Base-by-base conservation (phyloP, 2,113 vertebrate species). In the Eira barbara region DNA sequence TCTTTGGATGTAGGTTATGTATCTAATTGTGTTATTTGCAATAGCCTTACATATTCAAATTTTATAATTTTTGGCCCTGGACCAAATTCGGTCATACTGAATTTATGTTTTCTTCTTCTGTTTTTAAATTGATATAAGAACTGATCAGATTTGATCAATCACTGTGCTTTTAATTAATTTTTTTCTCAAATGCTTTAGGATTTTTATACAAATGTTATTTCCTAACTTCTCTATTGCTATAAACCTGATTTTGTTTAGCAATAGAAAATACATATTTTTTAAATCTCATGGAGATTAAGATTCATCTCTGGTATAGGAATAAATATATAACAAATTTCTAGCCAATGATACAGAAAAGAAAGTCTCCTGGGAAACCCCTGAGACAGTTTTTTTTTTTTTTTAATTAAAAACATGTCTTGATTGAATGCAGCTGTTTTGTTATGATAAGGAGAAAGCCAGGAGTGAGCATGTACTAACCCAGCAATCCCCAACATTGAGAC, bases 81-180 rank as follows among this genome's bases (percentile, higher is more conserved):
- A 91, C 76, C 93, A 98, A 94, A 96, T 95, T 98, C 73, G 95
- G 42, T 92, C 93, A 45, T 73, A 97, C 93, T 95, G 89, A 74
- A 87, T 47, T 31, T 78, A 36, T 61, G 14, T 20, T 92, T 94
- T 85, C 81, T 91, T 89, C 69, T 69, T 61, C 74, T 57, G 14
- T 82, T 88, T 92, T 36, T 76, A 81, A 82, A 87, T 1, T 71
- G 61, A 84, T 39, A 91, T 90, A 87, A 95, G 25, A 78, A 67
- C 12, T 89, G 6, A 90, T 42, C 84, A 67, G 42, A 47, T 94
- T 45, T 61, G 2, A 63, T 27, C 2, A 61, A 23, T 90, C 61
- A 47, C 2, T 91, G 3, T 86, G 13, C 4, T 89, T 96, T 39
- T 73, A 79, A 92, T 79, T 67, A 8, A 34, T 55, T 65, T 63